Evolutionary conservation across 1,140 invertebrate genomes (phyloP), one percentile per base, ranked within the genome.

Genomic region (Drosophila novamexicana): DNA sequence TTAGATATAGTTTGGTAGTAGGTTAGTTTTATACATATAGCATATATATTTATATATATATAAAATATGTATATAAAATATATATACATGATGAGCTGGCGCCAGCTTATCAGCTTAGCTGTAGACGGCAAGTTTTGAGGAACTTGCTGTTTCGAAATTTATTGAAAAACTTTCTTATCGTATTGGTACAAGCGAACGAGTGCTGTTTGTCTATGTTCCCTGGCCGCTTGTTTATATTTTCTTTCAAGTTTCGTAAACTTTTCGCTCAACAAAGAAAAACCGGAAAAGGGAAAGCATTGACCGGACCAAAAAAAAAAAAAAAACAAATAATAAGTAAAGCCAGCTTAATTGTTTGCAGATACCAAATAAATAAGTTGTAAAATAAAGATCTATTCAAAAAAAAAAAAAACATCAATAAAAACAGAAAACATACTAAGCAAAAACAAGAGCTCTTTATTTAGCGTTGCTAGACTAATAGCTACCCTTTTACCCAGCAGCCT

Each of bases 91-190:
- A 7, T 14, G 32, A 18, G 45, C 39, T 64, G 82, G 65, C 83
- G 76, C 83, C 82, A 73, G 83, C 73, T 86, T 89, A 88, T 75
- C 63, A 75, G 70, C 84, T 86, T 83, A 83, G 69, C 72, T 67
- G 49, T 54, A 58, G 72, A 62, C 40, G 36, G 76, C 77, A 86
- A 86, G 83, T 86, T 86, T 83, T 79, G 65, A 88, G 83, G 73
- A 80, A 76, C 73, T 83, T 75, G 77, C 79, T 68, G 69, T 69
- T 81, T 37, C 36, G n/a, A 39, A 78, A 90, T 90, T 90, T 90
- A 91, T 90, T 90, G 88, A 90, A 90, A 90, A 90, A 90, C 86
- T 90, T 90, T 90, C 83, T 88, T 90, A 90, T 90, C 82, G 88
- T 63, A 82, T 80, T 83, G 81, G 84, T 65, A 81, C 77, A 78